Conservation (phyloP, 1,140 invertebrate species). For the Ericerus pela region DNA sequence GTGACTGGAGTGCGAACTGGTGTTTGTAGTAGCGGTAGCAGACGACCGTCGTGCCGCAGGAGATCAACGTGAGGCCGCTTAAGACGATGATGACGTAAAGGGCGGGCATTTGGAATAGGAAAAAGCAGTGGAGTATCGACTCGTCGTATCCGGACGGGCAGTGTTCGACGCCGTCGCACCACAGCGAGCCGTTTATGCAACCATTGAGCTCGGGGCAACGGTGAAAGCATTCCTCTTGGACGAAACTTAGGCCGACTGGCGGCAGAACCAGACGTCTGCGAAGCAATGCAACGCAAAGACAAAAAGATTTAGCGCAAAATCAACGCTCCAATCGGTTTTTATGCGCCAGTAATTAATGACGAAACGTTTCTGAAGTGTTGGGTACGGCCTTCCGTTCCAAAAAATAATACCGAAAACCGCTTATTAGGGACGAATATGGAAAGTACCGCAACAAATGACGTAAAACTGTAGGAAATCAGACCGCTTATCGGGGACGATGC, state of each 20-base stretch:
- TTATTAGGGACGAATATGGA: too few species aligned
- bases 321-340: too few species aligned
- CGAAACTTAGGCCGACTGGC: background rate
- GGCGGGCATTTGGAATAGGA: conserved; percentile 52
- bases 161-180: conserved; percentile 71
- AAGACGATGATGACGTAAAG: conserved; percentile 42
- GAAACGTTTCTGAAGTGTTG: too few species aligned
- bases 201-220: conserved; percentile 72
- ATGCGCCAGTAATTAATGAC: too few species aligned
- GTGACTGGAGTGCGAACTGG: conserved; percentile 17
- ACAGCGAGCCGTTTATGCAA: conserved; percentile 72
- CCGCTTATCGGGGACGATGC: too few species aligned
- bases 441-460: too few species aligned
- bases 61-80: conserved; percentile 25
- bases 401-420: too few species aligned
- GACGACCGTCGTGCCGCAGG: conserved; percentile 10
- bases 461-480: too few species aligned
- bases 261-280: background rate
- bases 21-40: conserved; percentile 11
- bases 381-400: too few species aligned
- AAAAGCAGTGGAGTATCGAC: conserved; percentile 58
- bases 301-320: too few species aligned
- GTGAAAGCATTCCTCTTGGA: conserved; percentile 40
- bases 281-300: too few species aligned
- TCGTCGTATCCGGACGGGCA: conserved; percentile 76